Conservation (phyloP, 2,797 vertebrate species). For the Hippocampus kuda region DNA sequence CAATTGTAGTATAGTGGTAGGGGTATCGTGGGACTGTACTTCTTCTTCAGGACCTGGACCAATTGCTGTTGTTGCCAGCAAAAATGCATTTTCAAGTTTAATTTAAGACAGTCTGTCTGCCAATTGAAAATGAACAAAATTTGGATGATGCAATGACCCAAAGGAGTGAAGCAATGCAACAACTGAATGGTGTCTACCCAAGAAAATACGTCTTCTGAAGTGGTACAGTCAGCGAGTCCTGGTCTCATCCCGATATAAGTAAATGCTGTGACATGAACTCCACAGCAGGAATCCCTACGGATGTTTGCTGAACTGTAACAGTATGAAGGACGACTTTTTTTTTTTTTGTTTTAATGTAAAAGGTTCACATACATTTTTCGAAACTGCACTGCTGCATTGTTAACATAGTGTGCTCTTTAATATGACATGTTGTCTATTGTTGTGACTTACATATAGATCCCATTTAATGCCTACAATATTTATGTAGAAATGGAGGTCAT, state of each 20-base stretch:
- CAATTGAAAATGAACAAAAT: not conserved
- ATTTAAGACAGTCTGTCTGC: not conserved
- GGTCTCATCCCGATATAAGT: not conserved
- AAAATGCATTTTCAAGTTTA: not conserved
- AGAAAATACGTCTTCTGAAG: not conserved
- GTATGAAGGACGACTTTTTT: no score
- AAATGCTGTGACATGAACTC: not conserved
- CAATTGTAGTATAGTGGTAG: not conserved
- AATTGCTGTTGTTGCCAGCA: not conserved
- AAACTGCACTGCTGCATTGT: no score
- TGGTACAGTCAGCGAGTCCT: not conserved
- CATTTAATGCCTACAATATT: not conserved
- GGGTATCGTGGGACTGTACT: not conserved
- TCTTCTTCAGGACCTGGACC: not conserved
- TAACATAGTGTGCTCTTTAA: no score
- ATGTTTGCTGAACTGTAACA: no score
- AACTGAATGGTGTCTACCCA: not conserved
- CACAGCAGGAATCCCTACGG: no score
- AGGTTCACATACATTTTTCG: no score
- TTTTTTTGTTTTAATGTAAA: no score
- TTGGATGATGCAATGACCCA: not conserved
- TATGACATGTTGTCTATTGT: no score
- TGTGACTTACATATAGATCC: no score
- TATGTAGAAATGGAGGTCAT: not conserved
- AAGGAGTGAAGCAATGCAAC: not conserved